Conservation (phyloP, 2,797 vertebrate species). For the Sebastes aleutianus region DNA sequence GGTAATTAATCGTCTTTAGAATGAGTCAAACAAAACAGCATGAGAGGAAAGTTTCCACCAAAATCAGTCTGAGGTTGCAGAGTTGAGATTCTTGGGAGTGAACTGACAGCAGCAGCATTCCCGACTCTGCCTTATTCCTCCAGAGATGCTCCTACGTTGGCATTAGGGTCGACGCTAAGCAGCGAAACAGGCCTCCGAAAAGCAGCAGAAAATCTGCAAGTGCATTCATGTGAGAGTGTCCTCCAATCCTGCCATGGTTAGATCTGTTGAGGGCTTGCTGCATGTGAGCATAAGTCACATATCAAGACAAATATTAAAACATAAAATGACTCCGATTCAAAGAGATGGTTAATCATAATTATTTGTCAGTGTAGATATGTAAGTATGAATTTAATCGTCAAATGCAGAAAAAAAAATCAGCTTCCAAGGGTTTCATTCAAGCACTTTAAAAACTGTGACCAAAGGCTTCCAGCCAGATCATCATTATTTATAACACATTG, state of each 20-base stretch:
- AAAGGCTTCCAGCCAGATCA: background rate
- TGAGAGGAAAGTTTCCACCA: slow-evolving; percentile 19
- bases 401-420: slow-evolving; percentile 5
- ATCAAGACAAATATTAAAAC: slow-evolving; percentile 6
- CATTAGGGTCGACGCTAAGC: slow-evolving; percentile 22
- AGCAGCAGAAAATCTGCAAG: slow-evolving; percentile 16
- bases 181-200: slow-evolving; percentile 28
- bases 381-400: slow-evolving; percentile 26
- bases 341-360: background rate
- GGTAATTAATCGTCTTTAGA: slow-evolving; percentile 24
- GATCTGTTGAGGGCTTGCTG: slow-evolving; percentile 12
- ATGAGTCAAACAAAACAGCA: slow-evolving; percentile 13
- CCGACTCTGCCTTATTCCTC: slow-evolving; percentile 33
- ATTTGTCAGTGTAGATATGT: slow-evolving; percentile 15
- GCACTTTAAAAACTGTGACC: background rate
- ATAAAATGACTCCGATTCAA: slow-evolving; percentile 7
- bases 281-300: background rate
- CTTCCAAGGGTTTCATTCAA: background rate
- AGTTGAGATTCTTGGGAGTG: slow-evolving; percentile 27
- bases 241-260: background rate
- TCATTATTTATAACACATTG: fast-evolving
- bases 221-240: slow-evolving; percentile 15
- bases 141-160: slow-evolving; percentile 31
- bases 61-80: slow-evolving; percentile 34
- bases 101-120: slow-evolving; percentile 56